These are phyloP conservation scores for Callospermophilus lateralis DNA, from an alignment of 2,113 vertebrate genomes.

Conservation along the genomic window DNA sequence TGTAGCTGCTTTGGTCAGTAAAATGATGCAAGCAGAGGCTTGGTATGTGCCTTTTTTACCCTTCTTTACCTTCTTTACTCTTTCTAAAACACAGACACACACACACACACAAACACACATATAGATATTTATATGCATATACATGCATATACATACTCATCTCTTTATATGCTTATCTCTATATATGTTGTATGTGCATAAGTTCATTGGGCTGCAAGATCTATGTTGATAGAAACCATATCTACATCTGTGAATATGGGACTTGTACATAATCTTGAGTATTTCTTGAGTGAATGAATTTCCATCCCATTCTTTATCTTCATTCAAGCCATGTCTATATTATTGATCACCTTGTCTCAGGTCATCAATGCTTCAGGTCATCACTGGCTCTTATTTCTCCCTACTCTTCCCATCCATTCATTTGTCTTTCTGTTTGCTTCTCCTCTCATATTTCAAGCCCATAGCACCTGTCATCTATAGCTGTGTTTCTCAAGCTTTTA, in stretches of 20 bases:
- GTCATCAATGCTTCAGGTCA: neutral
- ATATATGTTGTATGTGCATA: neutral
- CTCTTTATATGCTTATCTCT: neutral
- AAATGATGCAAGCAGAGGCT: neutral
- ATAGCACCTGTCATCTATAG: neutral
- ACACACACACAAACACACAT: no score
- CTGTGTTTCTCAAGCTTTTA: neutral
- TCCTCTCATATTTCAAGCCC: neutral
- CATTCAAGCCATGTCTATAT: neutral
- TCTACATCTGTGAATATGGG: neutral
- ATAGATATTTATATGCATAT: no score
- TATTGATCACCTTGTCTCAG: neutral
- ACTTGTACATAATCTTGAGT: neutral
- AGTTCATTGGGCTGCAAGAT: neutral
- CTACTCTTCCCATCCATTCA: neutral
- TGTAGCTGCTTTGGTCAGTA: neutral
- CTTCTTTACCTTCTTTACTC: neutral
- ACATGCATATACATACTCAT: no score
- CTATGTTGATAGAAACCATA: neutral
- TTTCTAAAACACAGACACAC: neutral
- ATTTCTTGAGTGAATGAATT: conserved; percentile 5
- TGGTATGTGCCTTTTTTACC: no score
- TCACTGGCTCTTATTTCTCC: neutral
- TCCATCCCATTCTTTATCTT: neutral
- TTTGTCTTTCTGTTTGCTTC: neutral